Evolutionary conservation across 2,113 vertebrate species (phyloP).

Genomic region (Vombatus ursinus): DNA sequence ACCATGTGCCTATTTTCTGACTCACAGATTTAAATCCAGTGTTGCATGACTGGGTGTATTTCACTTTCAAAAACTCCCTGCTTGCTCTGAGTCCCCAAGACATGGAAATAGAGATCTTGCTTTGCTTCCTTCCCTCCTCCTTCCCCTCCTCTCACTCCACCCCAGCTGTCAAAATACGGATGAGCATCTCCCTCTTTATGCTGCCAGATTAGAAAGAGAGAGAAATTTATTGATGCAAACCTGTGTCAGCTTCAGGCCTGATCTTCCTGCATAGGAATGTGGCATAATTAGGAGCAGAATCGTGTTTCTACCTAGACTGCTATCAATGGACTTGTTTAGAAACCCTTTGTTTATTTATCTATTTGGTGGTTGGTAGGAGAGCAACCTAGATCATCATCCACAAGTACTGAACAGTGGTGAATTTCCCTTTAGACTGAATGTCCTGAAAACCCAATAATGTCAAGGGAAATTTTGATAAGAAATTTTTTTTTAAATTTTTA

Average conservation of each 20-base stretch:
- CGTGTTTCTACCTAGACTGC: slow-evolving; percentile 66
- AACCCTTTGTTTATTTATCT: background rate
- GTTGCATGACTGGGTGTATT: background rate
- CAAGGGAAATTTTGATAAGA: background rate
- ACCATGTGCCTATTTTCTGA: slow-evolving; percentile 1
- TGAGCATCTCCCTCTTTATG: background rate
- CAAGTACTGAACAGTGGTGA: background rate
- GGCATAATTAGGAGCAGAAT: slow-evolving; percentile 57
- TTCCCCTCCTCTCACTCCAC: background rate
- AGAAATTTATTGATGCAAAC: slow-evolving; percentile 59
- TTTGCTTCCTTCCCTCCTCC: background rate
- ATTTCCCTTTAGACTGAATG: background rate
- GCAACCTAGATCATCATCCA: background rate
- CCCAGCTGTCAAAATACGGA: background rate
- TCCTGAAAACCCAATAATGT: background rate
- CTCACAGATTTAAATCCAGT: slow-evolving; percentile 7
- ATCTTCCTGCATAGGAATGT: slow-evolving; percentile 62
- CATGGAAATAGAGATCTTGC: background rate
- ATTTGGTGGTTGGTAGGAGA: background rate
- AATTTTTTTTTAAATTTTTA: background rate
- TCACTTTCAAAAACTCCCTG: background rate
- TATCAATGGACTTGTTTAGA: background rate
- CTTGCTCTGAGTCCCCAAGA: background rate
- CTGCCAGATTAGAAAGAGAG: background rate
- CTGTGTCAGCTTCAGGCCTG: slow-evolving; percentile 74